Evolutionary conservation across 2,888 invertebrate genomes (phyloP), one percentile per base, ranked within the genome.

Genomic region (Acanthopleura granulata): DNA sequence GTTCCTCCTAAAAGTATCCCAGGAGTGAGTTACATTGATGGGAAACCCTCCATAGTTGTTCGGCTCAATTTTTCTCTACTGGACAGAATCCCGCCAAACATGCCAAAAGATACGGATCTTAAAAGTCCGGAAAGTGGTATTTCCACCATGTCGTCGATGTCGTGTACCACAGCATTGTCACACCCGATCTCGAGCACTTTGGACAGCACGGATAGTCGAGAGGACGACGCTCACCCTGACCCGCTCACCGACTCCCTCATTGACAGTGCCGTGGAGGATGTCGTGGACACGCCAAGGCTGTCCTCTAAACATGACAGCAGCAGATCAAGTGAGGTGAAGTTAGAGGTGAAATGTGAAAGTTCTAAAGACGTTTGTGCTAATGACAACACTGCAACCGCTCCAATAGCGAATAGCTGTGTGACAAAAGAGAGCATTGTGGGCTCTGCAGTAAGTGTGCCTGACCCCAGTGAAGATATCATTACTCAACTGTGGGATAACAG

Each of bases 21-120:
- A 16, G 66, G 66, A 66, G 66, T 80, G 40, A 72, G 75, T 27
- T 78, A 74, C 76, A 11, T 72, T 25, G 78, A 80, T 74, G 79
- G 77, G 50, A 76, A 73, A 72, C 77, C 79, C 30, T 77, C 82
- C 71, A 78, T 82, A 66, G 74, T 79, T 57, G 82, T 82, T 30
- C 75, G 76, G 74, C 75, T 82, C 72, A 78, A 79, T 49, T 75
- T 82, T 25, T 76, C 75, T 72, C 74, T 80, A 25, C 72, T 82
- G 49, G 66, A 66, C 25, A 18, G 66, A 27, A 66, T 66, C 25
- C 66, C 66, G 22, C 22, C 57, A 18, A 57, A 57, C n/a, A 22
- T n/a, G 4, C 6, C 29, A 16, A 27, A 66, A 6, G 25, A 27
- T 15, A 66, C 66, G 6, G 29, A 27, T 66, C 66, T 27, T 16